These are phyloP conservation scores for Sebastes vulpes DNA, from an alignment of 2,797 vertebrate species.

Conservation along the genomic window DNA sequence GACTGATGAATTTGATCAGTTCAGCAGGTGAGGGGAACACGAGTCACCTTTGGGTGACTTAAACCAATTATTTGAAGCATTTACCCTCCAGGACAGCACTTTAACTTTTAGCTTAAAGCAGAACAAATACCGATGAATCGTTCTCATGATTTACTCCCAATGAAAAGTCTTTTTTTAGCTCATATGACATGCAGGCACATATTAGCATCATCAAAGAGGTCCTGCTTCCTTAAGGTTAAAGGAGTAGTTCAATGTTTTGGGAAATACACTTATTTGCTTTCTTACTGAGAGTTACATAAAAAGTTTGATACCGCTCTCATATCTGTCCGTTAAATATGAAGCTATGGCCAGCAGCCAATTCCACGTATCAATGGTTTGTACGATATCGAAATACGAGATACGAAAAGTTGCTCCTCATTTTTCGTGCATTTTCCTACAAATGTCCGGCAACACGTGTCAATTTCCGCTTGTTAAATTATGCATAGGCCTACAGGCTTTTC, in stretches of 20 bases:
- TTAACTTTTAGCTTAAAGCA: background rate
- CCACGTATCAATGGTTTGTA: too few species aligned
- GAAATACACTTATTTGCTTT: background rate
- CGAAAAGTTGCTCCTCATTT: too few species aligned
- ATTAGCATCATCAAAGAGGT: background rate
- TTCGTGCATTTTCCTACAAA: too few species aligned
- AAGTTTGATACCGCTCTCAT: background rate
- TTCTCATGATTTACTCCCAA: background rate
- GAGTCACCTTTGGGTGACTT: background rate
- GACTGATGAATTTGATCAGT: background rate
- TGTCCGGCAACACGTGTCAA: too few species aligned
- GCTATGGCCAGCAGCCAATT: background rate
- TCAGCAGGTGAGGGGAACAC: background rate
- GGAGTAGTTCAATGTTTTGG: background rate
- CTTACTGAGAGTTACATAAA: too few species aligned
- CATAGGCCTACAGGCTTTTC: too few species aligned
- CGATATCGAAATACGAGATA: fast-evolving
- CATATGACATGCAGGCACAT: background rate
- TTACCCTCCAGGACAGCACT: background rate
- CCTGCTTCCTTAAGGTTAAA: background rate
- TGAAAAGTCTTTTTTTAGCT: background rate
- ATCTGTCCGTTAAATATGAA: background rate
- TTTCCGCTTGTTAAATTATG: too few species aligned
- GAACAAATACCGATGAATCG: background rate
- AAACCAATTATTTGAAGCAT: background rate